Evolutionary conservation across 92 coral and sea anemone genomes (phyloP).

Genomic region (Parazoanthus swiftii): DNA sequence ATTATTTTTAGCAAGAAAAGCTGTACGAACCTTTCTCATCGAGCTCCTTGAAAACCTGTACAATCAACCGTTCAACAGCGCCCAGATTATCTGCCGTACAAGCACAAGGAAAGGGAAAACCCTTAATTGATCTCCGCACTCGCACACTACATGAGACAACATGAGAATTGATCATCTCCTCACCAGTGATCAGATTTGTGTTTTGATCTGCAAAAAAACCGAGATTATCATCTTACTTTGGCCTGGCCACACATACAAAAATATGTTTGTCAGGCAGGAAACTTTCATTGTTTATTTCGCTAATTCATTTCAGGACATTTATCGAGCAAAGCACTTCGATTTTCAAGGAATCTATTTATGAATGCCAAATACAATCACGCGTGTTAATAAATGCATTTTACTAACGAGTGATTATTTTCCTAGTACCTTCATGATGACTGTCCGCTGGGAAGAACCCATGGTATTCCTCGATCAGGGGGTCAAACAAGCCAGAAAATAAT

Average conservation of each 20-base stretch:
- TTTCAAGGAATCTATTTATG: no score
- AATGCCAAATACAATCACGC: no score
- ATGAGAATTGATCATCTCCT: neutral
- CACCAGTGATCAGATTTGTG: neutral
- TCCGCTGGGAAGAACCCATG: neutral
- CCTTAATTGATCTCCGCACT: conserved; percentile 49
- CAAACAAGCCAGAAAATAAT: neutral
- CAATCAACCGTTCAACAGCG: conserved; percentile 25
- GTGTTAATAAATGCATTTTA: no score
- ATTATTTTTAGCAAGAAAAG: neutral
- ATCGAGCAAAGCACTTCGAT: no score
- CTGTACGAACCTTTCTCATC: neutral
- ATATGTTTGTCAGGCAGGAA: no score
- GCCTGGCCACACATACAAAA: no score
- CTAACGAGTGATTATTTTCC: neutral
- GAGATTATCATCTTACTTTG: no score
- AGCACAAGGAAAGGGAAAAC: conserved; percentile 57
- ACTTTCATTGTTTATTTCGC: no score
- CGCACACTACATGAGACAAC: conserved; percentile 54
- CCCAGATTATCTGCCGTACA: conserved; percentile 42
- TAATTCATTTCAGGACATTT: no score
- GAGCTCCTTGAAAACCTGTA: conserved; percentile 29
- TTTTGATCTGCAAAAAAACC: neutral
- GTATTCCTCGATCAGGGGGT: neutral
- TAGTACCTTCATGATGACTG: neutral